Percentiles rank a stretch among this genome's conserved stretches.
phyloP scores from a whole-genome alignment of 1,140 invertebrate species.

The Penaeus chinensis region DNA sequence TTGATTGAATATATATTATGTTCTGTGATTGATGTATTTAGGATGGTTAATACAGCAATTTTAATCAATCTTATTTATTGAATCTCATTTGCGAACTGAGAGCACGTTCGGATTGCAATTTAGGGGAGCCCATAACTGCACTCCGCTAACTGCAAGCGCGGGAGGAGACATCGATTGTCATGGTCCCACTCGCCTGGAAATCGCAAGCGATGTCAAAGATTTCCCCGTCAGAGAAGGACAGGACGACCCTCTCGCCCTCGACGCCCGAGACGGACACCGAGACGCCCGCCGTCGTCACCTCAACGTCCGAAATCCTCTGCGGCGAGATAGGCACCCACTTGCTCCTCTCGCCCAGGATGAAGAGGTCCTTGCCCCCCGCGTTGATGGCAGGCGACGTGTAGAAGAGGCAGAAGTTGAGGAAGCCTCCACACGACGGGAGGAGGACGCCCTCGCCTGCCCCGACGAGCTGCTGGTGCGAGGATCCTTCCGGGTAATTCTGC shows the following conservation, averaged over 20 bases:
- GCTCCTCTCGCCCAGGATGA: slow-evolving; percentile 36
- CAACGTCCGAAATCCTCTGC: background rate
- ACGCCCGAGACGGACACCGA: slow-evolving; percentile 12
- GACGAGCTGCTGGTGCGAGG: background rate
- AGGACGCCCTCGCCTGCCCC: background rate
- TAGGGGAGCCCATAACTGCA: background rate
- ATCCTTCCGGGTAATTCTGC: slow-evolving; percentile 39
- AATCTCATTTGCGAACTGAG: too few species aligned
- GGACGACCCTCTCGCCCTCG: background rate
- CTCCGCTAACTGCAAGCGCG: background rate
- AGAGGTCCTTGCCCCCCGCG: slow-evolving; percentile 22
- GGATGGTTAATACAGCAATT: too few species aligned
- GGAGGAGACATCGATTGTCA: background rate
- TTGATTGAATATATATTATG: too few species aligned
- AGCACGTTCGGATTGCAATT: background rate
- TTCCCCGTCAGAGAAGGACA: background rate
- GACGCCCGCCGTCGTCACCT: background rate
- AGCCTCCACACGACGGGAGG: slow-evolving; percentile 22
- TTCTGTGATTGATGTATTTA: too few species aligned
- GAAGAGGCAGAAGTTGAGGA: slow-evolving; percentile 41
- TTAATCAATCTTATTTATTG: too few species aligned
- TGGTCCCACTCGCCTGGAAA: background rate
- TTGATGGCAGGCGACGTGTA: slow-evolving; percentile 37
- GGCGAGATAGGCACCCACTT: slow-evolving; percentile 37
- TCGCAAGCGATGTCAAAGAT: slow-evolving; percentile 18